These are phyloP conservation scores for Sardina pilchardus DNA, from an alignment of 2,113 vertebrate genomes.

Conservation along the genomic window DNA sequence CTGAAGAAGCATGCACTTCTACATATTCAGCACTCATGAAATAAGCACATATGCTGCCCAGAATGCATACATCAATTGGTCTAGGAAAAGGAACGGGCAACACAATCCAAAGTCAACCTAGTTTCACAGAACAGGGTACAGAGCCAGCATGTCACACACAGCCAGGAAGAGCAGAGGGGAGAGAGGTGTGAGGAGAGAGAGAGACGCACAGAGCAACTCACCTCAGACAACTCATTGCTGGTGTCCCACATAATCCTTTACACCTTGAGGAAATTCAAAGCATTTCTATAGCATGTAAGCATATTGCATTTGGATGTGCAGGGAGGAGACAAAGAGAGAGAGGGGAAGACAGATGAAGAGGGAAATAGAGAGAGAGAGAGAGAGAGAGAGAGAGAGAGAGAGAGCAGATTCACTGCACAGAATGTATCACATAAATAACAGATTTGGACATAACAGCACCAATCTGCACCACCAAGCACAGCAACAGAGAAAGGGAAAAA, in stretches of 20 bases:
- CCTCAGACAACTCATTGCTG: conserved; percentile 9
- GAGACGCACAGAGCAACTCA: conserved; percentile 3
- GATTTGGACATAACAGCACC: conserved; percentile 1
- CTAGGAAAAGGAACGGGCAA: background rate
- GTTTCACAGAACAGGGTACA: background rate
- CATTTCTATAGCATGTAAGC: background rate
- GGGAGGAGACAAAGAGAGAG: conserved; percentile 28
- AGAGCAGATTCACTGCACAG: background rate
- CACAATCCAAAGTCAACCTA: background rate
- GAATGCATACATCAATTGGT: background rate
- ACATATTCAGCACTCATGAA: background rate
- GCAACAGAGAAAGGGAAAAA: background rate
- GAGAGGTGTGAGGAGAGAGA: background rate
- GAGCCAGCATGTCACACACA: background rate
- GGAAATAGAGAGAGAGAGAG: background rate
- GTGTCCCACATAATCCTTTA: background rate
- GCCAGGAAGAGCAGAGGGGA: background rate
- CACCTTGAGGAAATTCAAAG: background rate
- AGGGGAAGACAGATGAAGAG: background rate
- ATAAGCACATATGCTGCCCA: background rate
- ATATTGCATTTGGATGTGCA: background rate
- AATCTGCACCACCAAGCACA: background rate
- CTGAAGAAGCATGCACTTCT: background rate
- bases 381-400: background rate
- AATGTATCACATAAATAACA: conserved; percentile 8